These are phyloP conservation scores for Cosmia trapezina DNA, from an alignment of 2,888 invertebrate species.

Conservation along the genomic window DNA sequence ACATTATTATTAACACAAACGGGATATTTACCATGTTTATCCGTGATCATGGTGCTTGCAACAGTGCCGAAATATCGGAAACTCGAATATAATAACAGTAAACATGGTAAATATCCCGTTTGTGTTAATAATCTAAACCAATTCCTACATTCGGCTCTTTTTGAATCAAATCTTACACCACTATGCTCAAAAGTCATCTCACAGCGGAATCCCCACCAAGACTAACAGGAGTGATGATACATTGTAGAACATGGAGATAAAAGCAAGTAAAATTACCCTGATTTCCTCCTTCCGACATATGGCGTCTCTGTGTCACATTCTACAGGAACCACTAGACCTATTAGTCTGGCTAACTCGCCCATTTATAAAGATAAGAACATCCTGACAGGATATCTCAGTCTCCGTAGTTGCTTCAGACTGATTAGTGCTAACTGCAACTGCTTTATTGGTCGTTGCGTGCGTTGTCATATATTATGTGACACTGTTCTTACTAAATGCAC, in stretches of 20 bases:
- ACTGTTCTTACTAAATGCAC: constrained; percentile 12
- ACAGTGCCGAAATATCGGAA: no score
- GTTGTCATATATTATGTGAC: background rate
- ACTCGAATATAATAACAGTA: no score
- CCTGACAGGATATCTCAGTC: constrained; percentile 56
- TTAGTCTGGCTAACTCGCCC: constrained; percentile 41
- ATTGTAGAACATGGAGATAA: constrained; percentile 30
- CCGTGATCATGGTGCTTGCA: no score
- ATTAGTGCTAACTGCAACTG: constrained; percentile 27
- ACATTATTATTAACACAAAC: no score
- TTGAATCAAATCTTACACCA: background rate
- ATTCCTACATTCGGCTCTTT: background rate
- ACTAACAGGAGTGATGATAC: constrained; percentile 28
- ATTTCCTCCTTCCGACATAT: constrained; percentile 45
- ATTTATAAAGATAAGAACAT: constrained; percentile 51
- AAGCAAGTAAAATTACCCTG: constrained; percentile 49
- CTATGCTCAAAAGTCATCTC: background rate
- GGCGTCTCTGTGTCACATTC: constrained; percentile 39
- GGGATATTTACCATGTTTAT: no score
- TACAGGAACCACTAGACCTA: constrained; percentile 44
- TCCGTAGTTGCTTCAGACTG: constrained; percentile 27
- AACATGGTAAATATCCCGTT: no score
- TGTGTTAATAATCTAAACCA: background rate
- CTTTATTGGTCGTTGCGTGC: constrained; percentile 19
- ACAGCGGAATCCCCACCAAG: background rate